Evolutionary conservation across 2,797 vertebrate species (phyloP).

Genomic region (Labeo calbasu): DNA sequence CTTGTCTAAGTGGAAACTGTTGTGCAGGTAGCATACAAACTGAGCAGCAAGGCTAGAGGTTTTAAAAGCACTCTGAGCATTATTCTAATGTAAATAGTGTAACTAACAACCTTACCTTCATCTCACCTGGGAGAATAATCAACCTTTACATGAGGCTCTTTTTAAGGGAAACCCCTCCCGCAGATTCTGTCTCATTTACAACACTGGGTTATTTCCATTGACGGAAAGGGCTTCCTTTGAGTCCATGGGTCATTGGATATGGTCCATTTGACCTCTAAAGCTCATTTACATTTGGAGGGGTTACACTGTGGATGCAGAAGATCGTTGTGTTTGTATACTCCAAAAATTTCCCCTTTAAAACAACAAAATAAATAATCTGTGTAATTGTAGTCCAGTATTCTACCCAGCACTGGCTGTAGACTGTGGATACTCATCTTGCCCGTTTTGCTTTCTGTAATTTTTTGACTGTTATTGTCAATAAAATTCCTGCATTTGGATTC

Average conservation of each 20-base stretch:
- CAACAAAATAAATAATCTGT: neutral
- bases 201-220: slow-evolving; percentile 57
- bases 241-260: slow-evolving; percentile 67
- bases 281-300: slow-evolving; percentile 57
- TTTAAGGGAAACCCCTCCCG: slow-evolving; percentile 23
- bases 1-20: neutral
- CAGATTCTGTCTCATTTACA: slow-evolving; percentile 51
- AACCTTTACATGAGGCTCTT: slow-evolving; percentile 10
- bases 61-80: slow-evolving; percentile 25
- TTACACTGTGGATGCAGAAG: slow-evolving; percentile 40
- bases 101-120: slow-evolving; percentile 39
- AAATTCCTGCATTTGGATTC: neutral
- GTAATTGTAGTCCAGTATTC: too few relatives aligned
- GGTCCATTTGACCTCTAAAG: slow-evolving; percentile 57
- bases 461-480: neutral
- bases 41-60: neutral
- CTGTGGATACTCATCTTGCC: neutral
- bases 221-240: slow-evolving; percentile 47
- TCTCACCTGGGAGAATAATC: slow-evolving; percentile 29
- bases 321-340: slow-evolving; percentile 54
- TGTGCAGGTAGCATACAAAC: neutral
- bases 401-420: too few relatives aligned
- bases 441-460: neutral
- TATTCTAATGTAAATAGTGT: slow-evolving; percentile 48
- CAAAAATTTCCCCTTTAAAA: slow-evolving; percentile 62